phyloP scores from a whole-genome alignment of 2,113 vertebrate genomes.

The Galemys pyrenaicus region DNA sequence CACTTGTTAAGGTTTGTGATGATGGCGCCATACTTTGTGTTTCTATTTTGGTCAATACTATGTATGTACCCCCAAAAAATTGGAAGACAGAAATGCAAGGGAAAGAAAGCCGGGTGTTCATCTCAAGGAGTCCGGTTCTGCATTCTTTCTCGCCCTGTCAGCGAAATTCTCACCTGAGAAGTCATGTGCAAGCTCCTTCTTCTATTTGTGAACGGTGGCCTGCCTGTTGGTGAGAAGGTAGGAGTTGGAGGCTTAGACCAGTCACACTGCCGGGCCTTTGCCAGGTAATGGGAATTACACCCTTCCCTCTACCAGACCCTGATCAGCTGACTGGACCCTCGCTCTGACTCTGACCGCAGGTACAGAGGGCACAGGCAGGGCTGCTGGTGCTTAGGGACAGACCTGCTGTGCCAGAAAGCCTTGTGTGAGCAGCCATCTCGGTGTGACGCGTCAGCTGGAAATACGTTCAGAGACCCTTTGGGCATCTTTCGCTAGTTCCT shows the following conservation, averaged over 20 bases:
- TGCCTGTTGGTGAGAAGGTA: not conserved
- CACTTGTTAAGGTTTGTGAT: not conserved
- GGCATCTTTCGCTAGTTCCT: not conserved
- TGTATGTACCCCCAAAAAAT: not conserved
- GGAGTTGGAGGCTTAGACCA: not conserved
- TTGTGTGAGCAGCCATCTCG: accelerated
- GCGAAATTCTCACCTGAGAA: not conserved
- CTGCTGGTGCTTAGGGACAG: too few species aligned
- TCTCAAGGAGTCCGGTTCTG: not conserved
- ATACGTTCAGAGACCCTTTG: not conserved
- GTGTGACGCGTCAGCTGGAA: not conserved
- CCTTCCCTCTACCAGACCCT: not conserved
- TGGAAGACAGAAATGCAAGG: too few species aligned
- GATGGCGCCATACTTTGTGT: not conserved
- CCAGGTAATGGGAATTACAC: not conserved
- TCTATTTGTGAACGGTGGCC: not conserved
- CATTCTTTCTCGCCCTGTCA: accelerated
- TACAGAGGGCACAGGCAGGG: not conserved
- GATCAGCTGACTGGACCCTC: not conserved
- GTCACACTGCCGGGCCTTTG: not conserved
- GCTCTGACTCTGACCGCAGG: not conserved
- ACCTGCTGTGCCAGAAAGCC: not conserved
- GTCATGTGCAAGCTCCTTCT: not conserved
- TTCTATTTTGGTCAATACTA: not conserved
- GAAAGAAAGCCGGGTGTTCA: not conserved